phyloP scores from a whole-genome alignment of 2,113 vertebrate species.

The Cebidichthys violaceus region DNA sequence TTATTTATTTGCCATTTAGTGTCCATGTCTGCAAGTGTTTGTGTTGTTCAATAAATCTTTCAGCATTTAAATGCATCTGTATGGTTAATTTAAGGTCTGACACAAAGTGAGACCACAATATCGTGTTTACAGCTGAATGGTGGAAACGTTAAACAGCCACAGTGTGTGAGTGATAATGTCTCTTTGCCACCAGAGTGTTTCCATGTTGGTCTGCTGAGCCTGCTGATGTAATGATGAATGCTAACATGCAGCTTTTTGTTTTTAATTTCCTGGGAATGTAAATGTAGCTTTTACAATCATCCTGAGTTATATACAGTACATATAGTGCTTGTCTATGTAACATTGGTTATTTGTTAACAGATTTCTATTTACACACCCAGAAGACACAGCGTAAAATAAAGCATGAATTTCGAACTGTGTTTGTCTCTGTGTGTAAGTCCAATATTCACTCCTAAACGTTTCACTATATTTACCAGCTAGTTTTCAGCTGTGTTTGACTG shows the following conservation, averaged over 20 bases:
- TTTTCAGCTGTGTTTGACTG: background rate
- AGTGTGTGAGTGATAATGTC: slow-evolving; percentile 13
- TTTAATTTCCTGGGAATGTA: background rate
- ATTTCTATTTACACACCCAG: background rate
- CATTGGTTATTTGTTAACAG: slow-evolving; percentile 1
- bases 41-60: background rate
- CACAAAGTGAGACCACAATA: slow-evolving; percentile 37
- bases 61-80: slow-evolving; percentile 27
- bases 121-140: slow-evolving; percentile 42
- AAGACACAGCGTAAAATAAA: background rate
- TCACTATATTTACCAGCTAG: background rate
- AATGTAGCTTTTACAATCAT: slow-evolving; percentile 2
- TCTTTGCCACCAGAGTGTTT: slow-evolving; percentile 31
- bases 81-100: slow-evolving; percentile 34
- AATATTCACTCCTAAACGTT: background rate
- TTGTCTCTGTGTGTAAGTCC: background rate
- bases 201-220: slow-evolving; percentile 14
- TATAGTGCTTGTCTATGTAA: background rate
- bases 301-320: background rate
- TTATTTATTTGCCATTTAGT: background rate
- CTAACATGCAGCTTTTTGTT: background rate
- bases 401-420: background rate
- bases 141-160: slow-evolving; percentile 50
- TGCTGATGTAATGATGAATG: background rate
- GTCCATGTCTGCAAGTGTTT: background rate